Conservation (phyloP, 2,888 invertebrate species). For the Auanema freiburgensis region DNA sequence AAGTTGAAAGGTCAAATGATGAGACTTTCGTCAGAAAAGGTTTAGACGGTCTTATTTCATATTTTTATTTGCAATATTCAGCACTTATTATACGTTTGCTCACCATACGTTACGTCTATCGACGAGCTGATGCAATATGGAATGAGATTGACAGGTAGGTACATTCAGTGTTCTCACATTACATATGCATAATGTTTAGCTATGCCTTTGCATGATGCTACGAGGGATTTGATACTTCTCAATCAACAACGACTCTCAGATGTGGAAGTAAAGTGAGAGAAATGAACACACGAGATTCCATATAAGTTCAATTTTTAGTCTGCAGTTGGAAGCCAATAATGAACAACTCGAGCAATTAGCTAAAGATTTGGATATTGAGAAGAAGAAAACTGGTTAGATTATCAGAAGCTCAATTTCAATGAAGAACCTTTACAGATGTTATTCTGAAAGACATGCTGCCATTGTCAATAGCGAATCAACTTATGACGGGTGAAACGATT, state of each 20-base stretch:
- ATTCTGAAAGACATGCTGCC: conserved; percentile 65
- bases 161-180: too few species aligned
- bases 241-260: conserved; percentile 62
- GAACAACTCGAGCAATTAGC: conserved; percentile 64
- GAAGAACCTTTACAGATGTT: conserved; percentile 23
- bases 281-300: background rate
- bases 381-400: conserved; percentile 54
- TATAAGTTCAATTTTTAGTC: conserved; percentile 43
- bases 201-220: conserved; percentile 63
- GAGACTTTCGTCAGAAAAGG: conserved; percentile 39
- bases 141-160: conserved; percentile 52
- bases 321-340: conserved; percentile 65
- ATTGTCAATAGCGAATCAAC: conserved; percentile 59
- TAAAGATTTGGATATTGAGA: conserved; percentile 57
- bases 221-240: conserved; percentile 60
- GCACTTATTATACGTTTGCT: conserved; percentile 58
- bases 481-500: conserved; percentile 62
- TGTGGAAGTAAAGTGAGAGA: conserved; percentile 61
- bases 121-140: conserved; percentile 58
- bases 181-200: conserved; percentile 17
- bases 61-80: conserved; percentile 12
- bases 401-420: conserved; percentile 33
- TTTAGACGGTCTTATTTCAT: background rate
- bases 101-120: conserved; percentile 61
- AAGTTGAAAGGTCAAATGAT: conserved; percentile 62